Base-by-base conservation (phyloP, 2,797 vertebrate species). In the Cyclopterus lumpus region DNA sequence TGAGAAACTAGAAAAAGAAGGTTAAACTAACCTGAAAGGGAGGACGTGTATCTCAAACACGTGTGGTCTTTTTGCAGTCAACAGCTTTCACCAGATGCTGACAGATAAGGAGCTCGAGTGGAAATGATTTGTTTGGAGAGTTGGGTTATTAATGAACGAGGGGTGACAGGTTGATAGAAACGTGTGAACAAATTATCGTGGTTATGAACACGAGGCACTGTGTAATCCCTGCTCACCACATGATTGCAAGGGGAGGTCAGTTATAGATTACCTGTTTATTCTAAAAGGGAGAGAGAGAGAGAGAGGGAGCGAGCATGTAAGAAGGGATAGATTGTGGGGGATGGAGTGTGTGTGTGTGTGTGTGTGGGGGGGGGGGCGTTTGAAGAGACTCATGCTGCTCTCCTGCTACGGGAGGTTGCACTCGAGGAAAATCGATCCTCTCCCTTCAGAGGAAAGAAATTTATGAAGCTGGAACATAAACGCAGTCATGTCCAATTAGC, bases 401-500 rank as follows among this genome's bases (percentile, higher is more conserved):
- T 55, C n/a, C 75, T 38, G 74, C 88, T 68, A 81, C 65, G 65
- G 86, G 77, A 85, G 86, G 80, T 71, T 88, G 87, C 86, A 68
- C 93, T 94, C 71, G 53, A 91, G 90, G 88, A 93, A 93, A 94
- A 94, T 94, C 91, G 86, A 95, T 95, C 90, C 75, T 77, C 85
- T 90, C 70, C 92, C 88, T 90, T 94, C 90, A 91, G 90, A 90
- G n/a, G 90, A 91, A 88, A 89, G 91, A 92, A 93, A 94, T 94
- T 93, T 94, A 93, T 94, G 94, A 95, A 92, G 91, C 92, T 81
- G 84, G 88, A 91, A 92, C 93, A 93, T 94, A 94, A 94, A 93
- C 82, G 86, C 91, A 92, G 94, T 94, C 93, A 93, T 92, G 92
- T 94, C 91, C 94, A 94, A 94, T 94, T 94, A 94, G 94, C 91